Base-by-base conservation (phyloP, 64 coral and sea anemone genomes). In the Trachythela sp. region DNA sequence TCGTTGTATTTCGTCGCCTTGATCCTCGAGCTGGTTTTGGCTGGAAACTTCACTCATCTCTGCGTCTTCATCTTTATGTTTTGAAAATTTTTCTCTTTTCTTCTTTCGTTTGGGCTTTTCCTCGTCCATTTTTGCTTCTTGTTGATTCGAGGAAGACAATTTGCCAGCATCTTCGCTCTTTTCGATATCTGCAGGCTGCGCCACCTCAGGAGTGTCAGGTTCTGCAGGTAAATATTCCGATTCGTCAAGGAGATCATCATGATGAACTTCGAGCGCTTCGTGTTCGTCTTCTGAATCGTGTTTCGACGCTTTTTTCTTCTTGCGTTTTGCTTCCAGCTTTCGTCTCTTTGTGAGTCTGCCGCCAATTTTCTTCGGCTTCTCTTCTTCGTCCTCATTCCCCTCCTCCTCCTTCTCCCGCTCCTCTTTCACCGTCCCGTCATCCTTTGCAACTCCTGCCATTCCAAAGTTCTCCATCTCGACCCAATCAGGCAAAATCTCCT, bases 381-480 rank as follows among this genome's bases (percentile, higher is more conserved):
- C 54, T 22, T 59, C 54, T 17, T 1, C 13, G 4, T 35, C 13
- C 36, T 13, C 71, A 2, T 13, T 7, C 8, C 35, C 13, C 71
- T 35, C 13, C 36, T 13, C 71, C 9, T 13, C 29, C 8, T 80
- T 17, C 0, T 7, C 37, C 35, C 1, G 1, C 6, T 36, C 15
- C 15, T 39, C 35, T 29, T 34, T 29, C 4, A 13, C 9, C 75
- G 4, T 36, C 11, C 42, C 11, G 4, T 45, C 4, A 11, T 45
- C n/a, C n/a, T 45, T 45, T 45, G 42, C 30, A 35, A 34, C 35
- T 2, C 37, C 75, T 30, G 8, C 9, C 75, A 80, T 80, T 37
- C 75, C 75, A 80, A 80, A 80, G 34, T 80, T 80, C 34, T 80
- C 75, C 75, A 80, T 36, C 30, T 80, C 75, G 20, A 80, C 30